Base-by-base conservation (phyloP, 2,888 invertebrate species). In the Eremobia ochroleuca region DNA sequence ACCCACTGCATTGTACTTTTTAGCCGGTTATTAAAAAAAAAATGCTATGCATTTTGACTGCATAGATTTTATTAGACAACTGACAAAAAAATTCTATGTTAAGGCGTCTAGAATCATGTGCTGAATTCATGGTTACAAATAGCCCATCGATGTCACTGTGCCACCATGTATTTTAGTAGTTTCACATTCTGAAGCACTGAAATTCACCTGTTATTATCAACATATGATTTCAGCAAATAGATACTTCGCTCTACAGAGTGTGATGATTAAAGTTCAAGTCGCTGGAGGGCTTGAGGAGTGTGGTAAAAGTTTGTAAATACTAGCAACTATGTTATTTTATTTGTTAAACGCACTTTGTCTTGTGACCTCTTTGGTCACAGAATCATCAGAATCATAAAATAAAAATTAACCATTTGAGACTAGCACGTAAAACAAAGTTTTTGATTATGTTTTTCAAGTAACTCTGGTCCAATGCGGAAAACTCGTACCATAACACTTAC, bases 401-500 rank as follows among this genome's bases (percentile, higher is more conserved):
- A 34, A 21, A 34, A 71, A 71, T n/a, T 0, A 71, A 4, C 4
- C 21, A 34, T 31, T 25, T 25, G 8, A 46, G 25, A 31, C 5
- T 8, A 18, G 18, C 1, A 18, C 34, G 1, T 52, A n/a, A 6
- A 67, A 28, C 13, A 13, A 69, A 6, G 37, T 15, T 61, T 28
- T 37, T 37, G 4, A 21, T 37, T 13, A 34, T 4, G 31, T 34
- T 43, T 72, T 25, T 72, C 9, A 15, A 4, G 2, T 37, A 37
- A 40, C 21, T 59, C 18, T 28, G 18, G 31, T 46, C 18, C 8
- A 40, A 28, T 76, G 25, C 15, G 15, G 15, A 43, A 49, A 59
- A 34, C 28, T 55, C 15, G 40, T 68, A 72, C 11, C 46, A 25
- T 49, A 9, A 15, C 1, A 34, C 73, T 52, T 71, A 82, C 79